Evolutionary conservation across 2,113 vertebrate genomes (phyloP).

Genomic region (Hemiscyllium ocellatum): DNA sequence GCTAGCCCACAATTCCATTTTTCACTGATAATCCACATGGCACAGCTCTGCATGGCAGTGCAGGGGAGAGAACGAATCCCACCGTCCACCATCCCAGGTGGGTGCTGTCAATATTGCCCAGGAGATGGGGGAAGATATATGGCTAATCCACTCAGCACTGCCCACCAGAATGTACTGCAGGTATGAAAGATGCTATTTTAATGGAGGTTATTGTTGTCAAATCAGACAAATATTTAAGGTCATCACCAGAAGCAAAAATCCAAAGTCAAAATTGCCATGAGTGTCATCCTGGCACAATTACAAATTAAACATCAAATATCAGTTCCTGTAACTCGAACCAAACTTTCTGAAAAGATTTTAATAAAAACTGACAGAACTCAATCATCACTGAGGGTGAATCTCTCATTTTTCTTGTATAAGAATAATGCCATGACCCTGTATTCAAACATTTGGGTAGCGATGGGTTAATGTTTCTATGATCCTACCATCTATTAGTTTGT

Average conservation of each 20-base stretch:
- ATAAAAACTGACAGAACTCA: neutral
- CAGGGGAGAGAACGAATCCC: too few relatives aligned
- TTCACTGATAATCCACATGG: too few relatives aligned
- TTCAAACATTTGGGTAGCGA: neutral
- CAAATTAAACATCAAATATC: neutral
- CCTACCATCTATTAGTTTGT: neutral
- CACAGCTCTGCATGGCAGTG: too few relatives aligned
- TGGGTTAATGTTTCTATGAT: neutral
- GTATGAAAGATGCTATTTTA: neutral
- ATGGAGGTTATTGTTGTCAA: neutral
- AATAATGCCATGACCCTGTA: neutral
- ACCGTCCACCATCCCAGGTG: too few relatives aligned
- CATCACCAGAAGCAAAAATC: neutral
- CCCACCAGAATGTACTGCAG: too few relatives aligned
- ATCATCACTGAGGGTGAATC: neutral
- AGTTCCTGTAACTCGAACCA: neutral
- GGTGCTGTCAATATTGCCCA: too few relatives aligned
- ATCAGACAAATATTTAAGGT: neutral
- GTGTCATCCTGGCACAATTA: neutral
- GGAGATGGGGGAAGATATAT: too few relatives aligned
- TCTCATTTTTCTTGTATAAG: neutral
- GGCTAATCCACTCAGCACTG: too few relatives aligned
- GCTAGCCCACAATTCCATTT: too few relatives aligned
- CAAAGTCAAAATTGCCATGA: neutral
- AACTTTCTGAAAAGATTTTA: neutral